Percentiles rank a stretch among this genome's conserved stretches.
These are phyloP conservation scores for Eueides isabella DNA, from an alignment of 1,140 invertebrate genomes.

Conservation along the genomic window DNA sequence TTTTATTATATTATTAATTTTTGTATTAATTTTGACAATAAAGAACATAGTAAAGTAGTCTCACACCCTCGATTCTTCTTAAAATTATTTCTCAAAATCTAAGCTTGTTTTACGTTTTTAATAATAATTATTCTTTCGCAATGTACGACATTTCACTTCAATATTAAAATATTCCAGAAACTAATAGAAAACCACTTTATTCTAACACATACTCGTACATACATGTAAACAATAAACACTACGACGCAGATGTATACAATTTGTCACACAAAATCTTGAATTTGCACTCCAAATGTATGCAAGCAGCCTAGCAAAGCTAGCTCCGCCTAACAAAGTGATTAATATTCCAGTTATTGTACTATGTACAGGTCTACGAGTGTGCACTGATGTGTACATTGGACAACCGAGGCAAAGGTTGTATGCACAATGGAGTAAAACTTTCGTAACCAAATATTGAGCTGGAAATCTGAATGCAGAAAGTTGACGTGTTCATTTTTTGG, in stretches of 20 bases:
- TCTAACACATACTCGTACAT: neutral
- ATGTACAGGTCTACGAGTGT: neutral
- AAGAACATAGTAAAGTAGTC: too few species aligned
- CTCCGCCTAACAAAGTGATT: neutral
- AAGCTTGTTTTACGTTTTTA: too few species aligned
- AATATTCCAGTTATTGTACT: constrained; percentile 3
- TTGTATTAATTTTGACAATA: too few species aligned
- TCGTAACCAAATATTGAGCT: neutral
- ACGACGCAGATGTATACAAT: neutral
- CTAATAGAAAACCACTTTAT: neutral
- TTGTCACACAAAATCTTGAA: constrained; percentile 10
- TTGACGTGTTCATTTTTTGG: neutral
- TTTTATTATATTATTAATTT: too few species aligned
- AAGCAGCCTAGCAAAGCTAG: neutral
- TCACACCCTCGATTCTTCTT: too few species aligned
- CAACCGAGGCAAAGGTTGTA: neutral
- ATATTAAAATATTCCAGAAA: neutral
- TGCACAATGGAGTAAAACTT: neutral
- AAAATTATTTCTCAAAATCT: too few species aligned
- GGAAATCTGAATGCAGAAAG: neutral
- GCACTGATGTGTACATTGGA: neutral
- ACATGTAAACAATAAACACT: neutral
- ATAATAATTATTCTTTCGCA: too few species aligned
- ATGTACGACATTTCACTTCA: neutral
- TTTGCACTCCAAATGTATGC: neutral